A percentile compares a stretch with the other conserved stretches of the same genome.
These are phyloP conservation scores for Saturnia japonica DNA, from an alignment of 2,888 invertebrate genomes.

Conservation along the genomic window DNA sequence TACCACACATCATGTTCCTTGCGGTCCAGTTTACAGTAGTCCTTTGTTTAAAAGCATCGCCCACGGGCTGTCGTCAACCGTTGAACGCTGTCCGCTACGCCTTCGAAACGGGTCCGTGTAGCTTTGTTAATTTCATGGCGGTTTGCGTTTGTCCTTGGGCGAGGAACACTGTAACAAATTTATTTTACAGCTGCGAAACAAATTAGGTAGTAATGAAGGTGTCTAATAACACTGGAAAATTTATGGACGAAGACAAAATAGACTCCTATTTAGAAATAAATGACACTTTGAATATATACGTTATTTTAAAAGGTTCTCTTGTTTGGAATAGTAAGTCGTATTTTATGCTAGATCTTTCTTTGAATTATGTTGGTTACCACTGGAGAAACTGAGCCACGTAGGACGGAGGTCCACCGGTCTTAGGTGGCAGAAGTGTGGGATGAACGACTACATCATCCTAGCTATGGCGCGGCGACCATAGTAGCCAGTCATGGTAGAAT, in stretches of 20 bases:
- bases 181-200: conserved; percentile 48
- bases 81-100: conserved; percentile 55
- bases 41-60: conserved; percentile 65
- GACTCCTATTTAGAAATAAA: conserved; percentile 3
- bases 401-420: too few species aligned
- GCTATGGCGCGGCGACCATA: too few species aligned
- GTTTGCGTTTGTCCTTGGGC: conserved; percentile 61
- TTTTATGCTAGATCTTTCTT: neutral
- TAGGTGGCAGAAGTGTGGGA: too few species aligned
- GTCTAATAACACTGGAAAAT: conserved; percentile 26
- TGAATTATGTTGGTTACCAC: neutral
- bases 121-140: conserved; percentile 72
- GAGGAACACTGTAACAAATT: conserved; percentile 46
- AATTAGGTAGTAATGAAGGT: conserved; percentile 35
- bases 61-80: conserved; percentile 70
- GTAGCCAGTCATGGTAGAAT: too few species aligned
- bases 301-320: neutral
- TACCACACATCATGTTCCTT: conserved; percentile 43
- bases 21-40: conserved; percentile 65
- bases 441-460: too few species aligned
- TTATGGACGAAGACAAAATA: conserved; percentile 11
- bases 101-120: conserved; percentile 48
- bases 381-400: too few species aligned
- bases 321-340: neutral
- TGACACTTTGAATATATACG: neutral